Percentiles rank a stretch among this genome's conserved stretches.
phyloP scores from a whole-genome alignment of 2,113 vertebrate genomes.

The Propithecus coquereli region DNA sequence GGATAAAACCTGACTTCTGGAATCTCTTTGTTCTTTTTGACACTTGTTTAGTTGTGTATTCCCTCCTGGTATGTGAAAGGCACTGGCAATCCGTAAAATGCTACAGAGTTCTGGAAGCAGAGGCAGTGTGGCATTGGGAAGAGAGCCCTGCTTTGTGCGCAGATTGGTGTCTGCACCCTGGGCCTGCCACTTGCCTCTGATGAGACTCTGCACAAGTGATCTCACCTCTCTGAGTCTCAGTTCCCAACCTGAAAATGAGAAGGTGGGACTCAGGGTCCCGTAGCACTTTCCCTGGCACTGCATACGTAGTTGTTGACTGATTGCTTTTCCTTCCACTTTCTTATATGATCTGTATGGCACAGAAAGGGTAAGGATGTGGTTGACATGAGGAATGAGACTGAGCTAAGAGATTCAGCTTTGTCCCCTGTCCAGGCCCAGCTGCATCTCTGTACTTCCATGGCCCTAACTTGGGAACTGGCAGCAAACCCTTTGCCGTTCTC shows the following conservation, averaged over 20 bases:
- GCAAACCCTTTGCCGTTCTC: not conserved
- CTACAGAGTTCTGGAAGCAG: not conserved
- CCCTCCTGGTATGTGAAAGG: not conserved
- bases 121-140: not conserved
- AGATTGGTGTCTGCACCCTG: fast-evolving
- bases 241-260: not conserved
- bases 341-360: not conserved
- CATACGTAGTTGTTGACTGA: not conserved
- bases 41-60: not conserved
- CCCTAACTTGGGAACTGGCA: not conserved
- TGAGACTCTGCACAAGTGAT: not conserved
- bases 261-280: not conserved
- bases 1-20: not conserved
- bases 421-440: not conserved
- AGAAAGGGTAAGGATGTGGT: not conserved
- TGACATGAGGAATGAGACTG: not conserved
- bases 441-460: not conserved
- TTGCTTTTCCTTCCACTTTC: not conserved
- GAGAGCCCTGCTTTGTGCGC: fast-evolving
- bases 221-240: not conserved
- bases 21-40: not conserved
- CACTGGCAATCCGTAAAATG: not conserved
- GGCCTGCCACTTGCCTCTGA: not conserved
- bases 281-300: not conserved
- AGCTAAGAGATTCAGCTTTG: not conserved